A percentile compares a stretch with the other conserved stretches of the same genome.
Evolutionary conservation across 2,113 vertebrate genomes (phyloP).

Genomic region (Fulica atra): DNA sequence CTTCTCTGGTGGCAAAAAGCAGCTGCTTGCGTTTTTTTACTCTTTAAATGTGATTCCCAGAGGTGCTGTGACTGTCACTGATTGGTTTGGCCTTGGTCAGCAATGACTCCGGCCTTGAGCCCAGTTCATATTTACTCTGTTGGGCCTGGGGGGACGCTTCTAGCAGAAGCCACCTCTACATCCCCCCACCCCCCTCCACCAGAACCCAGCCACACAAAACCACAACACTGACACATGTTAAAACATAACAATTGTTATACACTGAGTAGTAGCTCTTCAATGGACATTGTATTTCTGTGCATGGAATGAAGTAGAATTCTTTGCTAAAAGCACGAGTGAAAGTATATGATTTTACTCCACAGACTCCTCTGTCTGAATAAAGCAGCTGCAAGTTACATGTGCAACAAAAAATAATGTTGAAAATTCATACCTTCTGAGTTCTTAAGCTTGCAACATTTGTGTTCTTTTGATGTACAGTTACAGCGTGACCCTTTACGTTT

Average conservation of each 20-base stretch:
- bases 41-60: too few species aligned
- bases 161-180: too few species aligned
- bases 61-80: too few species aligned
- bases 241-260: not conserved
- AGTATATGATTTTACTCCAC: not conserved
- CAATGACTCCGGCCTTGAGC: too few species aligned
- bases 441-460: not conserved
- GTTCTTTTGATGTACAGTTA: not conserved
- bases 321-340: not conserved
- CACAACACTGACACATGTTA: too few species aligned
- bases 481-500: not conserved
- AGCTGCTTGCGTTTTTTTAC: too few species aligned
- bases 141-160: too few species aligned
- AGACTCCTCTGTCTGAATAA: not conserved
- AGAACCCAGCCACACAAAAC: too few species aligned
- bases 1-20: too few species aligned
- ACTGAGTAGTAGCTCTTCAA: not conserved
- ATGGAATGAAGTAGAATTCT: not conserved
- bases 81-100: too few species aligned
- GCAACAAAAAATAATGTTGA: not conserved
- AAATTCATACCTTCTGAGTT: not conserved
- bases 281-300: not conserved
- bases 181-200: too few species aligned
- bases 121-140: too few species aligned
- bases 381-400: not conserved